Evolutionary conservation across 2,797 vertebrate species (phyloP).

Genomic region (Neosilurus mollespiculum): DNA sequence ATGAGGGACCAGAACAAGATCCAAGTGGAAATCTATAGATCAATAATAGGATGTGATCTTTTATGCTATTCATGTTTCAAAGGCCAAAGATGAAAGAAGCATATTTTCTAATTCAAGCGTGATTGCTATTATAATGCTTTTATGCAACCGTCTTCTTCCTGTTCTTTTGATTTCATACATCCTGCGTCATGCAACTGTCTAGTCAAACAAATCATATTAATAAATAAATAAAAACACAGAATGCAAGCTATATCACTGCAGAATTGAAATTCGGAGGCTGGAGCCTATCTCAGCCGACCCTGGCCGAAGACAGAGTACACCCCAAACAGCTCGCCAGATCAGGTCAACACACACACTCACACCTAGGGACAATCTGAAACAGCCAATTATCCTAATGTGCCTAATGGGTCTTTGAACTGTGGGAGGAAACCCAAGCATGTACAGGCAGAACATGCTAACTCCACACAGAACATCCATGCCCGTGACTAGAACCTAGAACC

Average conservation of each 20-base stretch:
- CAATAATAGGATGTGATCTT: constrained; percentile 17
- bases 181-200: constrained; percentile 2
- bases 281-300: too few relatives aligned
- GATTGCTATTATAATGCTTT: constrained; percentile 20
- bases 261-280: neutral
- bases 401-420: too few relatives aligned
- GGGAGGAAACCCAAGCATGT: too few relatives aligned
- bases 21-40: neutral
- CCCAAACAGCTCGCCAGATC: too few relatives aligned
- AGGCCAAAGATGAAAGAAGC: constrained; percentile 31
- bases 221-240: neutral
- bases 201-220: neutral
- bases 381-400: too few relatives aligned
- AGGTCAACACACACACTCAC: too few relatives aligned
- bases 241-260: neutral
- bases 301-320: too few relatives aligned
- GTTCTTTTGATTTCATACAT: constrained; percentile 31
- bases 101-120: constrained; percentile 29
- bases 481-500: too few relatives aligned
- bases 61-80: constrained; percentile 21
- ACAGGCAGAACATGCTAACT: too few relatives aligned
- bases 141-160: constrained; percentile 11
- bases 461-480: too few relatives aligned
- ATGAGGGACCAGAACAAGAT: neutral
- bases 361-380: too few relatives aligned